These are phyloP conservation scores for Brachypterus glaber DNA, from an alignment of 2,888 invertebrate species.

Conservation along the genomic window DNA sequence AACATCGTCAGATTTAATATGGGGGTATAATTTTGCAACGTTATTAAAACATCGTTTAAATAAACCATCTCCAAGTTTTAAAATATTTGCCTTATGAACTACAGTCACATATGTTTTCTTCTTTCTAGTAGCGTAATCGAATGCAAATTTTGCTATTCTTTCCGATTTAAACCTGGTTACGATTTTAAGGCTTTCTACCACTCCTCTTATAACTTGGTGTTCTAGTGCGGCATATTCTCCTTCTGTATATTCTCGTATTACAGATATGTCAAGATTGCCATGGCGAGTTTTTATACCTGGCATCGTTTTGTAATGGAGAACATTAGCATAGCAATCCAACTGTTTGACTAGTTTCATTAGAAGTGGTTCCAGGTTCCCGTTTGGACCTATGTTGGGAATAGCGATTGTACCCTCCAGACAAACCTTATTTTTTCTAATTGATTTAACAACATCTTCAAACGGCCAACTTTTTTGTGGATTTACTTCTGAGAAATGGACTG, in stretches of 20 bases:
- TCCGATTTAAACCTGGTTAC: conserved; percentile 42
- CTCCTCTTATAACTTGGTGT: conserved; percentile 48
- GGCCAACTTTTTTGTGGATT: not conserved
- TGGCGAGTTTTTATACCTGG: conserved; percentile 39
- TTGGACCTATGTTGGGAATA: not conserved
- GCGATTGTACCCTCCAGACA: not conserved
- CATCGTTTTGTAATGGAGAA: conserved; percentile 45
- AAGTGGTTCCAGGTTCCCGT: not conserved
- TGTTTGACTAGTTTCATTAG: conserved; percentile 41
- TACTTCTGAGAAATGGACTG: not conserved
- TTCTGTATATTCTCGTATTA: conserved; percentile 54
- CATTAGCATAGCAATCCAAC: conserved; percentile 47
- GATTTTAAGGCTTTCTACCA: conserved; percentile 51
- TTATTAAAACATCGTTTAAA: conserved; percentile 24
- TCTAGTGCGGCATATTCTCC: conserved; percentile 54
- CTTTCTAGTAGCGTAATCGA: conserved; percentile 46
- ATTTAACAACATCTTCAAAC: not conserved
- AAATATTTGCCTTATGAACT: conserved; percentile 52
- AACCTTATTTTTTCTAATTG: not conserved
- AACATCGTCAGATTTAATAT: conserved; percentile 23
- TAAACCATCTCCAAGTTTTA: conserved; percentile 26
- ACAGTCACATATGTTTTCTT: conserved; percentile 51
- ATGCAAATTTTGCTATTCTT: conserved; percentile 49
- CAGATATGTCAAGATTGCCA: conserved; percentile 40
- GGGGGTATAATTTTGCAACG: conserved; percentile 23